Evolutionary conservation across 2,888 invertebrate genomes (phyloP), one percentile per base, ranked within the genome.

Genomic region (Minunthozetes semirufus): DNA sequence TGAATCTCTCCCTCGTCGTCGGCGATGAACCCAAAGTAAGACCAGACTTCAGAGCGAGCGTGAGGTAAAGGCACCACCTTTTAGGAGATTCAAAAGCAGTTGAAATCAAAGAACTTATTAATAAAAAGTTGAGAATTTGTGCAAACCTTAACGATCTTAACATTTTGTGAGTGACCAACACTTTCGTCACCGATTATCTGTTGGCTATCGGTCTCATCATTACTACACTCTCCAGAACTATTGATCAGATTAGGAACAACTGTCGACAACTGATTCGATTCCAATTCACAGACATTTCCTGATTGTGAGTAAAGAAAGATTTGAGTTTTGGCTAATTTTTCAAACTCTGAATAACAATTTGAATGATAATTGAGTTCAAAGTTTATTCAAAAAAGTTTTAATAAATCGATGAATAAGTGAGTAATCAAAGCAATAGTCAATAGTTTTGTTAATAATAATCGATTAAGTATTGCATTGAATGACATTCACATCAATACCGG

Each of bases 1-100:
- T 74, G 70, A n/a, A 77, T 77, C 48, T 77, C 74, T 6, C 77
- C 77, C 38, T 77, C 77, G 50, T 76, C 73, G 59, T 76, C 76
- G 25, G 76, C 77, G n/a, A 77, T 74, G 50, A 77, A 77, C 0
- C 77, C 77, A 42, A 77, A 77, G 63, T 77, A 77, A 3, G 74
- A 38, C 77, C 77, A 77, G 17, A 77, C 77, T 46, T 77, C 76
- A n/a, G 76, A 76, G 6, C 77, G 50, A 13, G 76, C 77, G 74
- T 77, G 77, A 13, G 77, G 77, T 53, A 77, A 48, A 1, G 77
- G 77, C 4, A 77, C 76, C n/a, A 77, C 73, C 73, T 75, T 19
- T 19, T 68, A 9, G 25, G 15, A 25, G 1, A n/a, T n/a, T n/a
- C 33, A 42, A 22, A 38, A 13, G 4, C 25, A 56, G 25, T n/a